Percentiles rank a stretch among this genome's conserved stretches.
Conservation (phyloP, 1,140 invertebrate species). For the Trypoxylus dichotomus region DNA sequence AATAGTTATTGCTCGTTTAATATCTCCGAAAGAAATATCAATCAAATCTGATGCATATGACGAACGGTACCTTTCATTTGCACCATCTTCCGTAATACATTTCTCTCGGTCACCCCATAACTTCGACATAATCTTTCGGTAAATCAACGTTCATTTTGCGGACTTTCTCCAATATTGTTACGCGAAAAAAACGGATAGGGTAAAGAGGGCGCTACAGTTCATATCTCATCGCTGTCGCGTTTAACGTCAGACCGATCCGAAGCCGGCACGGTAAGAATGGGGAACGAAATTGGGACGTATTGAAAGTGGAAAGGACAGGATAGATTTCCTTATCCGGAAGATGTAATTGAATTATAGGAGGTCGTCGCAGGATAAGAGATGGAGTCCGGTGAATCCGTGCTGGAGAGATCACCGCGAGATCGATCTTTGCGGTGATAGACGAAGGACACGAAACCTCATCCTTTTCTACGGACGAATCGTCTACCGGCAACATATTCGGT, state of each 20-base stretch:
- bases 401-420: not conserved
- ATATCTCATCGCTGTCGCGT: not conserved
- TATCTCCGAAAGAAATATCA: no score
- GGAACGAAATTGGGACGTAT: not conserved
- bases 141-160: not conserved
- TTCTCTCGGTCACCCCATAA: not conserved
- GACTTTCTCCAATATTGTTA: no score
- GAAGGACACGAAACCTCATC: no score
- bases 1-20: no score
- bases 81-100: not conserved
- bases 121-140: not conserved
- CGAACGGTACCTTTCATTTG: no score
- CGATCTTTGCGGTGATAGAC: not conserved
- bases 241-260: not conserved
- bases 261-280: not conserved
- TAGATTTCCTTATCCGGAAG: not conserved
- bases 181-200: not conserved
- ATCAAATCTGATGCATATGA: no score
- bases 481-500: no score
- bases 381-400: no score
- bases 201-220: not conserved
- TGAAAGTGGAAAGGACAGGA: not conserved
- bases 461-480: no score
- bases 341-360: not conserved
- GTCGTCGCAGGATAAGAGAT: no score